A percentile compares a stretch with the other conserved stretches of the same genome.
phyloP scores from a whole-genome alignment of 2,797 vertebrate genomes.

The Malurus splendens region DNA sequence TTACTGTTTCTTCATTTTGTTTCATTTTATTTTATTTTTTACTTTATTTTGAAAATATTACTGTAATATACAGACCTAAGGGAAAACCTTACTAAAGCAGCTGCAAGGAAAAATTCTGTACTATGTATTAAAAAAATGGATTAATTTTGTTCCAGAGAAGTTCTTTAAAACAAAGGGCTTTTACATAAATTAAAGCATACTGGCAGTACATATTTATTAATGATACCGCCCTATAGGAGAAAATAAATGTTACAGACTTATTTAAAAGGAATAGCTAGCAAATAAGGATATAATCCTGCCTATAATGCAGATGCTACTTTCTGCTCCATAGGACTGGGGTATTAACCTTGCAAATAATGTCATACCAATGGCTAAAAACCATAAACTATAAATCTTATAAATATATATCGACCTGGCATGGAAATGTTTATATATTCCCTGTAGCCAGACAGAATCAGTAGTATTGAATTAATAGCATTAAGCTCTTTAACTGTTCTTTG shows the following conservation, averaged over 20 bases:
- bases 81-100: not conserved
- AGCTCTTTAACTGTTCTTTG: constrained; percentile 5
- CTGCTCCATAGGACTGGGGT: not conserved
- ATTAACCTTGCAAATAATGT: not conserved
- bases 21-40: not conserved
- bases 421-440: not conserved
- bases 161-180: not conserved
- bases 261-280: not conserved
- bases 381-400: not conserved
- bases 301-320: not conserved
- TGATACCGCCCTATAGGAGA: not conserved
- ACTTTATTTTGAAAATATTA: not conserved
- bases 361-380: not conserved
- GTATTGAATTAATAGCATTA: not conserved
- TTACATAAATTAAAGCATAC: not conserved
- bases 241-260: not conserved
- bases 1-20: not conserved
- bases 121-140: not conserved
- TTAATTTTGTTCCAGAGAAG: not conserved
- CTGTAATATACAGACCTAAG: not conserved
- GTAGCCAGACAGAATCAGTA: not conserved
- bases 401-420: not conserved
- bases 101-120: not conserved
- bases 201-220: not conserved
- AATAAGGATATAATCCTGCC: not conserved